Conservation (phyloP, 1,140 invertebrate species). For the Zeugodacus cucurbitae region DNA sequence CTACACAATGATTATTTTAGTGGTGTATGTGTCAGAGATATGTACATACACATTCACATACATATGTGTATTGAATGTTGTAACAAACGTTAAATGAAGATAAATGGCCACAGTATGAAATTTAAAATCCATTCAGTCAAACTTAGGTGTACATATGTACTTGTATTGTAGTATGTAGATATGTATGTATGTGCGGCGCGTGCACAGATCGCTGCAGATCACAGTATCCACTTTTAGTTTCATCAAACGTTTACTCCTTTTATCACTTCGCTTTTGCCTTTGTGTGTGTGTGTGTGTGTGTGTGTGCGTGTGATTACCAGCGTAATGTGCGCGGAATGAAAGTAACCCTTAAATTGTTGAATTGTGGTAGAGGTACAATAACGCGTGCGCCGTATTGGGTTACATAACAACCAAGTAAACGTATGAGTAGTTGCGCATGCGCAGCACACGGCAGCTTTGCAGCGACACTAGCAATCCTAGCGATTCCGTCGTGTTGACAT, state of each 20-base stretch:
- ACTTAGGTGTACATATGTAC: neutral
- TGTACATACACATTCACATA: neutral
- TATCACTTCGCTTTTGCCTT: neutral
- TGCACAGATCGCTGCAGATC: neutral
- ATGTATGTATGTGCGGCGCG: neutral
- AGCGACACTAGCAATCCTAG: neutral
- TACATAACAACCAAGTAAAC: neutral
- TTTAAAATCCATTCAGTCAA: slow-evolving; percentile 17
- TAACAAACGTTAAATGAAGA: slow-evolving; percentile 13
- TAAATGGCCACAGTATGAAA: slow-evolving; percentile 35
- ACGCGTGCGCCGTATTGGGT: slow-evolving; percentile 31
- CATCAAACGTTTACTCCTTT: slow-evolving; percentile 30
- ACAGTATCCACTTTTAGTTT: slow-evolving; percentile 12
- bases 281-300: neutral
- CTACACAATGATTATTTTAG: neutral
- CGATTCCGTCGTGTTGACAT: neutral
- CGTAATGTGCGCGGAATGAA: neutral
- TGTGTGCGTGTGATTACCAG: neutral
- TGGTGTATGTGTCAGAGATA: neutral
- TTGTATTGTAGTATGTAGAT: too few species aligned
- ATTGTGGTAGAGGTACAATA: neutral
- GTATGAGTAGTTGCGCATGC: neutral
- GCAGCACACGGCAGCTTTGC: neutral
- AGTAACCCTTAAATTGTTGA: slow-evolving; percentile 26
- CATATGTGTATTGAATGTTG: neutral